Base-by-base conservation (phyloP, 2,113 vertebrate species). In the Oplegnathus fasciatus region DNA sequence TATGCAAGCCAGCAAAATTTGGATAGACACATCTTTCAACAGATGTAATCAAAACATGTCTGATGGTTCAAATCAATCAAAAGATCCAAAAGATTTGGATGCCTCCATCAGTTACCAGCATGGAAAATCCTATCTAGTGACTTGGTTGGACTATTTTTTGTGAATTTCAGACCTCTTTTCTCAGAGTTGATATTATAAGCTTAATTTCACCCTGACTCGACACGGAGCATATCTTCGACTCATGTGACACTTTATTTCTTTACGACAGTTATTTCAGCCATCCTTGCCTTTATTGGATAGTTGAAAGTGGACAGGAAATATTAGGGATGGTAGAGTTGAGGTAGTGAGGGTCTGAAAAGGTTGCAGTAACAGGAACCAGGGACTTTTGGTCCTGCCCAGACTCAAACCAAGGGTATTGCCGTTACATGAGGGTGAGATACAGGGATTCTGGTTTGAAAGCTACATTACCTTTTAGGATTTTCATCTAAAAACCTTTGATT, bases 71-170 rank as follows among this genome's bases (percentile, higher is more conserved):
- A 78, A 68, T 68, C 42, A 70, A 50, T 67, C 28, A 60, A 57
- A n/a, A 76, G 18, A 57, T n/a, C 20, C 17, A 48, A 61, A 58
- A 37, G 17, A 80, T 72, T 17, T 80, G 14, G 40, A 69, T 66
- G 37, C 64, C 40, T 18, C 7, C 4, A 6, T 71, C 18, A 78
- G 1, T 78, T 70, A 44, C 58, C 22, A 80, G 7, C 5, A 52
- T 44, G 22, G 30, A 11, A 46, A 15, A 70, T n/a, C 20, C 17
- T 68, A 15, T 78, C 24, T 10, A 17, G 46, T 32, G 8, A 67
- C 48, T 78, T 52, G 8, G 4, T n/a, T 70, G 6, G 50, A 65
- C 42, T 60, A 7, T 50, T 46, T 1, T 54, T 26, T 7, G 14
- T 69, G 9, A 64, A 1, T 4, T 37, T 24, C 22, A n/a, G 2